phyloP scores from a whole-genome alignment of 2,797 vertebrate species.

The Sebastes matsubarae region DNA sequence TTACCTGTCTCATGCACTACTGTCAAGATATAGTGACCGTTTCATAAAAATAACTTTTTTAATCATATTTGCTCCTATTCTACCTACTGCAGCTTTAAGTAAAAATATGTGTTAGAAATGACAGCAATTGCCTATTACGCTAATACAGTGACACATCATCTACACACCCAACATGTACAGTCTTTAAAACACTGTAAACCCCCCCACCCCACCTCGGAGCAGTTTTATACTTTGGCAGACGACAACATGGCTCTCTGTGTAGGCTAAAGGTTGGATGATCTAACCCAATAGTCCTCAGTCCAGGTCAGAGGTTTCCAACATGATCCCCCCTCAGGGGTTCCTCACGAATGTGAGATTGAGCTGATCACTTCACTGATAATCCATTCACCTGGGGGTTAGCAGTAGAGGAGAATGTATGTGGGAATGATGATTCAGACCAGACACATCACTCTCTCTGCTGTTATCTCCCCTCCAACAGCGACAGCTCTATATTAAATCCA shows the following conservation, averaged over 20 bases:
- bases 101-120: neutral
- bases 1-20: neutral
- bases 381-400: neutral
- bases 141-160: neutral
- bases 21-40: neutral
- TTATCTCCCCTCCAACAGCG: neutral
- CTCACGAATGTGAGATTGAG: neutral
- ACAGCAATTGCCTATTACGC: neutral
- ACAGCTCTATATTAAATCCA: neutral
- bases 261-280: neutral
- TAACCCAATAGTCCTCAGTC: neutral
- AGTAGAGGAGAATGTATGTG: neutral
- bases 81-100: neutral
- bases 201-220: neutral
- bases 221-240: neutral
- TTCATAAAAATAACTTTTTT: neutral
- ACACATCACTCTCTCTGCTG: constrained; percentile 8
- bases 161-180: neutral
- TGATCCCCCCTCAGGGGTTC: neutral
- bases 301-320: constrained; percentile 16
- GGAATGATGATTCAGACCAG: constrained; percentile 38
- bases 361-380: constrained; percentile 31
- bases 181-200: neutral
- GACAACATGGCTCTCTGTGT: neutral
- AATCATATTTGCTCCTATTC: neutral